Evolutionary conservation across 2,797 vertebrate genomes (phyloP).

Genomic region (Periparus ater): DNA sequence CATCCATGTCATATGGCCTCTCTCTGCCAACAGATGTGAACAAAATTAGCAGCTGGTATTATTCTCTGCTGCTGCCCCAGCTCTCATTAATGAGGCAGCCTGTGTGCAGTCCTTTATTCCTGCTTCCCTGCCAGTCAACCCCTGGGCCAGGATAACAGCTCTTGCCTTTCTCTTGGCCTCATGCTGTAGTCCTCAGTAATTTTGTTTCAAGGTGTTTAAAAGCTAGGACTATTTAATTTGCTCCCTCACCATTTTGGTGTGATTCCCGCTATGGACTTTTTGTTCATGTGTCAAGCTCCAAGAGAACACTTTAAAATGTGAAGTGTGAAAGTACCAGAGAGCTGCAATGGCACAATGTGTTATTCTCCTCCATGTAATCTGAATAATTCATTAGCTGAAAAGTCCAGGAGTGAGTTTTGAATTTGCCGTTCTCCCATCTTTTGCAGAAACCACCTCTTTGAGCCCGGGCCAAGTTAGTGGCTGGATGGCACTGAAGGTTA

Average conservation of each 20-base stretch:
- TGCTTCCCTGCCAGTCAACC: not conserved
- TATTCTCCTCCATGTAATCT: not conserved
- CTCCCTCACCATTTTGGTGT: not conserved
- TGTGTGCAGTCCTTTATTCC: not conserved
- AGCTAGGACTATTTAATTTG: not conserved
- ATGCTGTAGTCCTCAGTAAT: not conserved
- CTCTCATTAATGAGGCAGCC: not conserved
- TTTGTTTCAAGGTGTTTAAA: not conserved
- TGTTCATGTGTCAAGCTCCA: not conserved
- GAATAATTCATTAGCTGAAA: not conserved
- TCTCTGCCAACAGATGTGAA: not conserved
- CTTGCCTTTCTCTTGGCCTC: not conserved
- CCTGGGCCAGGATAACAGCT: not conserved
- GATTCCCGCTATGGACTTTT: not conserved
- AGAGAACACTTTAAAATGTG: not conserved
- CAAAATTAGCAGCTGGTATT: not conserved
- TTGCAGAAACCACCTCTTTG: not conserved
- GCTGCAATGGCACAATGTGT: not conserved
- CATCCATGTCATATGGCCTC: not conserved
- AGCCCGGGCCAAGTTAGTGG: not conserved
- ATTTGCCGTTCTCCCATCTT: not conserved
- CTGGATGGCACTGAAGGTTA: rapidly evolving
- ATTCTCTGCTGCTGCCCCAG: not conserved
- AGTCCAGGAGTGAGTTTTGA: not conserved
- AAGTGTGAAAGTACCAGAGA: not conserved